phyloP scores from a whole-genome alignment of 2,113 vertebrate species.

The Irena cyanogastra region DNA sequence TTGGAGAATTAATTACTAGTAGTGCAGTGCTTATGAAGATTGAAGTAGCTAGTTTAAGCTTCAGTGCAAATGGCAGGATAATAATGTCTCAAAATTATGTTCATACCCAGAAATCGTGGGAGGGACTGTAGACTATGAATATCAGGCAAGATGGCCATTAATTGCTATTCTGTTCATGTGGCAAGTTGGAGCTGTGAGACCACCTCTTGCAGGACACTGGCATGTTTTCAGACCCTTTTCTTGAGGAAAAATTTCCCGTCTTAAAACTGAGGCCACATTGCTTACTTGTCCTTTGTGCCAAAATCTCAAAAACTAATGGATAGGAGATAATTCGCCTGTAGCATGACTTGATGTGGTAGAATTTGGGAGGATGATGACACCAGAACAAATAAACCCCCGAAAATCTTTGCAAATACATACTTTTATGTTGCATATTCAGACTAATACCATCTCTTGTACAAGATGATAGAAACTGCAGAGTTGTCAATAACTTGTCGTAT shows the following conservation, averaged over 20 bases:
- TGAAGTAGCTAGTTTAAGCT: background rate
- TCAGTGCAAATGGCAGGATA: background rate
- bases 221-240: background rate
- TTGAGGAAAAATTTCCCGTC: background rate
- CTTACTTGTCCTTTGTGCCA: background rate
- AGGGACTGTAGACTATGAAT: background rate
- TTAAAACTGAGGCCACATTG: accelerated
- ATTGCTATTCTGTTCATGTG: background rate
- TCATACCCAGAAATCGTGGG: background rate
- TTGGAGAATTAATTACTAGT: background rate
- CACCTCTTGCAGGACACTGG: background rate
- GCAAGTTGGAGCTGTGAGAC: background rate
- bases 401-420: background rate
- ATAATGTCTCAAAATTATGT: background rate
- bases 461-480: background rate
- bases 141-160: background rate
- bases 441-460: background rate
- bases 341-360: background rate
- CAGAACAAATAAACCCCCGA: accelerated
- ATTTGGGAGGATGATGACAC: background rate
- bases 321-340: background rate
- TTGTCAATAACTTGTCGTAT: background rate
- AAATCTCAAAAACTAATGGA: background rate
- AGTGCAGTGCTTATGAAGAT: background rate
- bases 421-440: background rate